phyloP scores from a whole-genome alignment of 2,888 invertebrate genomes.

The Xestia xanthographa region DNA sequence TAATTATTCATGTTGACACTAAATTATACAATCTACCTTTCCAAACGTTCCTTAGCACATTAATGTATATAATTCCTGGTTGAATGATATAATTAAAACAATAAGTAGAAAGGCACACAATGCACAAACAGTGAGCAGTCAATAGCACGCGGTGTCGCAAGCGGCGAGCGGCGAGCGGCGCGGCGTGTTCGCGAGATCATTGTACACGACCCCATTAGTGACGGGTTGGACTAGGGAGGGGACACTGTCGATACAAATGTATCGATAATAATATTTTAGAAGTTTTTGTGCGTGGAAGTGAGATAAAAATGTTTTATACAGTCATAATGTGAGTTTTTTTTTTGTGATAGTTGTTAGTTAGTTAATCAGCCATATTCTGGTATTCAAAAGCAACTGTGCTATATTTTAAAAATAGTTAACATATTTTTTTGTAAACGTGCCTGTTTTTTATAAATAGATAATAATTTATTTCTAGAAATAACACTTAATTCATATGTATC shows the following conservation, averaged over 20 bases:
- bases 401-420: background rate
- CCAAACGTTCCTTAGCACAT: background rate
- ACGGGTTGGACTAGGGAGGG: conserved; percentile 72
- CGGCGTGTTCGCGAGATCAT: conserved; percentile 79
- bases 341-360: background rate
- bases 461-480: background rate
- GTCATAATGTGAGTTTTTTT: background rate
- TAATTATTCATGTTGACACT: background rate
- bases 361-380: background rate
- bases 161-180: conserved; percentile 73
- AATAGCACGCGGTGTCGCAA: conserved; percentile 74
- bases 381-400: background rate
- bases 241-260: conserved; percentile 37
- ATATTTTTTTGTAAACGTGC: background rate
- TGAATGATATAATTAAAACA: conserved; percentile 14
- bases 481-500: background rate
- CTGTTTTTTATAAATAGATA: background rate
- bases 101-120: conserved; percentile 23
- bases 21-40: background rate
- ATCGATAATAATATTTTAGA: conserved; percentile 46
- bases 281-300: background rate
- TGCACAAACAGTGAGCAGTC: conserved; percentile 53
- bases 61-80: background rate
- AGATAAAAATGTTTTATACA: background rate
- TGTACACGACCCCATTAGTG: conserved; percentile 86